These are phyloP conservation scores for Drosophila willistoni DNA, from an alignment of 1,140 invertebrate genomes.

Conservation along the genomic window DNA sequence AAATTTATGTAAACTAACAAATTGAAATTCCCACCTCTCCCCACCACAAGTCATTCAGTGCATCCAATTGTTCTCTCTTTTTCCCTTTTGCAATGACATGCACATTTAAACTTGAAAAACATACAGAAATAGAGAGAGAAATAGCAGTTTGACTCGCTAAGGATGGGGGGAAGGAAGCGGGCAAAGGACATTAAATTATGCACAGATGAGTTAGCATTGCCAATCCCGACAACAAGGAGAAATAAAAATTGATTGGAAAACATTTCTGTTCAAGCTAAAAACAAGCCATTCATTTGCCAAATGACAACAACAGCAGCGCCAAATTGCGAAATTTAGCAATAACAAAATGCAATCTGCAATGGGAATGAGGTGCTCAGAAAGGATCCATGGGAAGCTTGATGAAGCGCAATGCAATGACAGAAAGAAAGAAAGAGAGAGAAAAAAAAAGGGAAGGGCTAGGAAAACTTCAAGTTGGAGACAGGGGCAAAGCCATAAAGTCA, in stretches of 20 bases:
- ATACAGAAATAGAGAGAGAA: constrained; percentile 9
- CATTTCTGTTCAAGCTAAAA: constrained; percentile 70
- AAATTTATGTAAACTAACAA: constrained; percentile 80
- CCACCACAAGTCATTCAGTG: neutral
- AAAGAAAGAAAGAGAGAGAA: neutral
- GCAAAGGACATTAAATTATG: constrained; percentile 78
- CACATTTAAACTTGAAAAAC: constrained; percentile 60
- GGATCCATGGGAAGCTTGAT: neutral
- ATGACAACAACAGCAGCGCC: constrained; percentile 71
- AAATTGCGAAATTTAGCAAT: constrained; percentile 67
- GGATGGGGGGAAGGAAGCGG: neutral
- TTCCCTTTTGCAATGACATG: constrained; percentile 65
- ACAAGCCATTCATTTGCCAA: constrained; percentile 79
- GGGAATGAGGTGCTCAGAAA: neutral
- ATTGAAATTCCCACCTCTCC: constrained; percentile 63
- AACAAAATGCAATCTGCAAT: constrained; percentile 67
- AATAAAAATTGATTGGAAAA: constrained; percentile 83
- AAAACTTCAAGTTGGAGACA: constrained; percentile 3
- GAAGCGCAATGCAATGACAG: neutral
- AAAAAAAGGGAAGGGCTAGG: neutral
- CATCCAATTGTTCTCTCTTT: neutral
- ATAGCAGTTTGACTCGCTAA: neutral
- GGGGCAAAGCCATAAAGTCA: constrained; percentile 4
- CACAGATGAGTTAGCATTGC: constrained; percentile 83
- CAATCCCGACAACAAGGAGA: constrained; percentile 64